These are phyloP conservation scores for Papilio xuthus DNA, from an alignment of 1,140 invertebrate genomes.

Conservation along the genomic window DNA sequence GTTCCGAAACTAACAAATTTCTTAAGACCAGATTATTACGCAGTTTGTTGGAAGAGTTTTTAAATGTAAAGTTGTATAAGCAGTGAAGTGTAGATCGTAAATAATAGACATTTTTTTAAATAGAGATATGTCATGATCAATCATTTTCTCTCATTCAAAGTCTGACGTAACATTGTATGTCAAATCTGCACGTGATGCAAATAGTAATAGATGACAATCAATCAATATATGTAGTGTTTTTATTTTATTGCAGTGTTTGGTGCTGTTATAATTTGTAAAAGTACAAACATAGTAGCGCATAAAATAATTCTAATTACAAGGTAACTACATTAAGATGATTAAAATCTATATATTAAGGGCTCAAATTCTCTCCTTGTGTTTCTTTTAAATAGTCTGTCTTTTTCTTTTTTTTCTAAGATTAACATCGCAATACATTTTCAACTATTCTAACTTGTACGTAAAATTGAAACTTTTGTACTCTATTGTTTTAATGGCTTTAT, in stretches of 20 bases:
- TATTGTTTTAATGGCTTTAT: neutral
- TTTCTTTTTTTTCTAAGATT: neutral
- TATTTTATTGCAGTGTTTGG: neutral
- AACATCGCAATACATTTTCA: neutral
- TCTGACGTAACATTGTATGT: neutral
- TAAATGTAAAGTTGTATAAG: no score
- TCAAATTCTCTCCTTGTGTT: neutral
- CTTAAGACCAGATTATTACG: no score
- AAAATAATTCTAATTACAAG: neutral
- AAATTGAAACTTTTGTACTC: neutral
- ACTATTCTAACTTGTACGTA: neutral
- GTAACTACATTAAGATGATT: no score
- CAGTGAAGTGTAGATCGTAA: neutral
- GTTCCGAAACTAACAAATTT: no score
- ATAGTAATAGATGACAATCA: neutral
- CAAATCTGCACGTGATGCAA: conserved; percentile 1
- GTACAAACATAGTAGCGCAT: neutral
- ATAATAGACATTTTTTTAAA: neutral
- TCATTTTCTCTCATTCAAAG: neutral
- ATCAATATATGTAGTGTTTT: neutral
- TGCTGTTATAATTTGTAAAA: neutral
- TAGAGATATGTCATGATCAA: conserved; percentile 12
- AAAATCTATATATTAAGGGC: no score
- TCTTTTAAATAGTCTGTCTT: neutral
- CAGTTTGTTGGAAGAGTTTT: no score